Conservation (phyloP, 2,797 vertebrate species). For the Tapirus indicus region DNA sequence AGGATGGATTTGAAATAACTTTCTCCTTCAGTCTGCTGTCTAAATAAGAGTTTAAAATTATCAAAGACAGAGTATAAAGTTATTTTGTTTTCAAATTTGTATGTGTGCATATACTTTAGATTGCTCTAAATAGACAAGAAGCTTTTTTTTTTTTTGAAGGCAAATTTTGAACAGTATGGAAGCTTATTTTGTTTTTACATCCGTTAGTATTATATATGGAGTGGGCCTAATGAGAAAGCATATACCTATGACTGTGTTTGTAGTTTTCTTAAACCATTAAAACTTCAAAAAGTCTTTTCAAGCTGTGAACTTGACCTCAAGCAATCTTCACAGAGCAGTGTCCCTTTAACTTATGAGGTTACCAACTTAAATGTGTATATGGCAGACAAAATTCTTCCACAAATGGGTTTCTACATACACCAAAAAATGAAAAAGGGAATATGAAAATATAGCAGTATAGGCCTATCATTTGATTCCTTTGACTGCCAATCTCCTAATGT, state of each 20-base stretch:
- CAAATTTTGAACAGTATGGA: conserved; percentile 50
- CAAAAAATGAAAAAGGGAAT: background rate
- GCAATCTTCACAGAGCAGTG: background rate
- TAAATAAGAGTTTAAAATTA: background rate
- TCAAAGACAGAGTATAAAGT: background rate
- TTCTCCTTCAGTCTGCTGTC: background rate
- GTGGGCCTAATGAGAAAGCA: background rate
- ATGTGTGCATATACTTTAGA: background rate
- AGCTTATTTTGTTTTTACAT: conserved; percentile 45
- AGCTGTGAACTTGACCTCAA: conserved; percentile 25
- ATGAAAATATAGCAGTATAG: background rate
- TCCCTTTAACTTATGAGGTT: background rate
- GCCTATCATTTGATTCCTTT: background rate
- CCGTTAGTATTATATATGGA: background rate
- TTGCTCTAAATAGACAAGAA: conserved; percentile 16
- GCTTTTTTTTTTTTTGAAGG: background rate
- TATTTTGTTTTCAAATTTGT: conserved; percentile 40
- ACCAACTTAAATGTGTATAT: background rate
- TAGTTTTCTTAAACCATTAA: background rate
- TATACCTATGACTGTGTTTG: background rate
- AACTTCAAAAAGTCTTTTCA: conserved; percentile 26
- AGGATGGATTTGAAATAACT: conserved; percentile 23
- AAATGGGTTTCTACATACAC: background rate
- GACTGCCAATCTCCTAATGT: background rate
- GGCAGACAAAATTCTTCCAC: background rate